Evolutionary conservation across 2,797 vertebrate species (phyloP).

Genomic region (Mus minutoides): DNA sequence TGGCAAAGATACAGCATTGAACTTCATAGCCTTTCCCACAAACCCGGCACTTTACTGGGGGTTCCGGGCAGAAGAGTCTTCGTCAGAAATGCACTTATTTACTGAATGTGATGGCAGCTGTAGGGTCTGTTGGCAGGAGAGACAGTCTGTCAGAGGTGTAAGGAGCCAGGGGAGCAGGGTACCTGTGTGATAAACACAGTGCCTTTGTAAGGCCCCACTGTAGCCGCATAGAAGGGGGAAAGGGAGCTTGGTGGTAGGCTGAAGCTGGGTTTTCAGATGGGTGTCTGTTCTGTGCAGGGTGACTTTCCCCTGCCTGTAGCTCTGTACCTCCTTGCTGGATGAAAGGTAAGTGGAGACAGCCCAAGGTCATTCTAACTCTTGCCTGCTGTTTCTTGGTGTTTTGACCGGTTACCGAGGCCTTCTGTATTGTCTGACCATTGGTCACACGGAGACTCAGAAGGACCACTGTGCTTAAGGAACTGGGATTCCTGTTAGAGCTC

Average conservation of each 20-base stretch:
- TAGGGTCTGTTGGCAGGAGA: neutral
- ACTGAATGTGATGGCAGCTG: slow-evolving; percentile 12
- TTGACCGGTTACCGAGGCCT: neutral
- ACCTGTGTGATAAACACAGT: accelerated
- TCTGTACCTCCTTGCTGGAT: neutral
- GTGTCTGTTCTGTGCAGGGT: neutral
- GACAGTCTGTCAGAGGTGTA: neutral
- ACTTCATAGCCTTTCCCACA: neutral
- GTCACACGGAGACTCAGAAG: neutral
- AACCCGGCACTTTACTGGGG: neutral
- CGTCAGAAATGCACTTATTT: slow-evolving; percentile 17
- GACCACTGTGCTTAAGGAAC: neutral
- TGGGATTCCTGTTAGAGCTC: neutral
- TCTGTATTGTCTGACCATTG: neutral
- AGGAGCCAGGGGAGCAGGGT: neutral
- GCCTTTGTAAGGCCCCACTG: neutral
- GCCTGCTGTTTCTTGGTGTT: neutral
- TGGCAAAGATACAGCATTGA: neutral
- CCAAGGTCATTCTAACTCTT: neutral
- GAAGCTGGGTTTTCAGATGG: neutral
- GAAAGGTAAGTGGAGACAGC: neutral
- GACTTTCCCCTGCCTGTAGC: neutral
- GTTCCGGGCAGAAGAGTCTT: slow-evolving; percentile 7
- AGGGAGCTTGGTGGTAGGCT: neutral
- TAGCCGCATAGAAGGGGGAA: neutral